phyloP scores from a whole-genome alignment of 2,888 invertebrate genomes.

The Agriopis marginaria region DNA sequence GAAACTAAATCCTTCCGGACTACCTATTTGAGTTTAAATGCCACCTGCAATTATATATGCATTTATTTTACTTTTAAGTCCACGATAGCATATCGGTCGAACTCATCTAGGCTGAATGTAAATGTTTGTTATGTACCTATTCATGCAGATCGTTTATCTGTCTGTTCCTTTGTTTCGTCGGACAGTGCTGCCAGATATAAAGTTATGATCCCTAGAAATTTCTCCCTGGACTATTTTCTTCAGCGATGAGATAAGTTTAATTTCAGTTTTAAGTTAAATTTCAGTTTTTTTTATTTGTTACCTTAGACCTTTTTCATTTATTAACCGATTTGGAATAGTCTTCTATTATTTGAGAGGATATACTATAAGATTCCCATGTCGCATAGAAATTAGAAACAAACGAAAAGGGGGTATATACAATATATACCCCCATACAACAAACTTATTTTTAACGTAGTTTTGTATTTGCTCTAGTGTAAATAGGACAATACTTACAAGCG shows the following conservation, averaged over 20 bases:
- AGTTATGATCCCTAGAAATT: background rate
- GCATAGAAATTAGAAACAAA: no score
- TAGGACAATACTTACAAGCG: no score
- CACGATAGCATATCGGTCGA: constrained; percentile 66
- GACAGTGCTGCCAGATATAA: constrained; percentile 34
- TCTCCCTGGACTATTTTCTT: background rate
- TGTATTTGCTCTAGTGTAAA: no score
- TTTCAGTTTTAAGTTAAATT: no score
- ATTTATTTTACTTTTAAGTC: constrained; percentile 73
- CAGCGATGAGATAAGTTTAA: no score
- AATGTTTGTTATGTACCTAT: constrained; percentile 69
- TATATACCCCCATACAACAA: no score
- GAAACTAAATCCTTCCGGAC: constrained; percentile 58
- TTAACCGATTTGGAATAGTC: no score
- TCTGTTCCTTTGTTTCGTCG: constrained; percentile 63
- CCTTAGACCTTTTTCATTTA: no score
- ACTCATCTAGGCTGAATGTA: constrained; percentile 70
- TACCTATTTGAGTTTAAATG: constrained; percentile 43
- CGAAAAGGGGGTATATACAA: no score
- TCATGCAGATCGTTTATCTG: constrained; percentile 70
- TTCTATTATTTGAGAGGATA: no score
- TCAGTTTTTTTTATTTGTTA: no score
- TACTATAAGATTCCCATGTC: background rate
- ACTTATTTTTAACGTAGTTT: no score
- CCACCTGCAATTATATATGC: constrained; percentile 62